Conservation (phyloP, 1,140 invertebrate species). For the Atopsyche davidsoni region DNA sequence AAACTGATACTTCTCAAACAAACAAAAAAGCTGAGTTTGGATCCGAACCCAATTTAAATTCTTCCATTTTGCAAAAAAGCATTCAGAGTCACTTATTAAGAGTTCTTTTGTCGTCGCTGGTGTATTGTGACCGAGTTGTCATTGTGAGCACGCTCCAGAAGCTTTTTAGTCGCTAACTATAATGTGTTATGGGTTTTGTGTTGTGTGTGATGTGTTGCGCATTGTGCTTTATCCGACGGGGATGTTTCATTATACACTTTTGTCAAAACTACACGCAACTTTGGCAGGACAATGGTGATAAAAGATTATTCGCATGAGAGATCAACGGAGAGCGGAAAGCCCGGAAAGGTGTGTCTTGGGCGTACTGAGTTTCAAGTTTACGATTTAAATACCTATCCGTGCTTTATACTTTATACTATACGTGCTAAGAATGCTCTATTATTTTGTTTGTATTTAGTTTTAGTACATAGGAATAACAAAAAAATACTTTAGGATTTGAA, state of each 20-base stretch:
- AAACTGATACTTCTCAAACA: no score
- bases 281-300: slow-evolving; percentile 18
- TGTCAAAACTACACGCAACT: slow-evolving; percentile 29
- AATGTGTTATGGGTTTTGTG: no score
- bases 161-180: no score
- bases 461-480: background rate
- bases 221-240: slow-evolving; percentile 6
- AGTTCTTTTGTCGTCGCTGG: slow-evolving; percentile 15
- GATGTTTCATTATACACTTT: slow-evolving; percentile 16
- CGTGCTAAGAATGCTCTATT: no score
- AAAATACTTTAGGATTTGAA: background rate
- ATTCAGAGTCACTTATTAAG: slow-evolving; percentile 22
- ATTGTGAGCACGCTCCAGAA: slow-evolving; percentile 21
- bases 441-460: no score
- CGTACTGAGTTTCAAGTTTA: no score
- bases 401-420: no score
- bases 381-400: no score
- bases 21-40: no score
- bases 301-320: slow-evolving; percentile 20
- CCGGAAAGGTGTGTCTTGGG: no score
- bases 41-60: slow-evolving; percentile 4
- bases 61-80: background rate
- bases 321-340: no score
- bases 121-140: slow-evolving; percentile 8
- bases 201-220: no score